These are phyloP conservation scores for Latrodectus hesperus DNA, from an alignment of 2,888 invertebrate genomes.

Conservation along the genomic window DNA sequence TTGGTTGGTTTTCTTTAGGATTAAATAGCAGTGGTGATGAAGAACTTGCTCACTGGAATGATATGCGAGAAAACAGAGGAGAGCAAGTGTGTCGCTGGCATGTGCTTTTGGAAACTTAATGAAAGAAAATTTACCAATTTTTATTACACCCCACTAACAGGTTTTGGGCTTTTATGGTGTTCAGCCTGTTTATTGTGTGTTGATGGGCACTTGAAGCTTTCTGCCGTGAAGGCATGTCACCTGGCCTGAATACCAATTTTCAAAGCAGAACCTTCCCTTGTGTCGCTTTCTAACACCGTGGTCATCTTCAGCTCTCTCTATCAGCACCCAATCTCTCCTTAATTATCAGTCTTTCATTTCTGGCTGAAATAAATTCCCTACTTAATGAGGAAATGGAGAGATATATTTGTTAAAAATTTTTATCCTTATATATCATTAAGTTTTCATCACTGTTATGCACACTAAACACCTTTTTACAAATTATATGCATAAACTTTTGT, in stretches of 20 bases:
- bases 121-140: conserved; percentile 29
- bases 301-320: conserved; percentile 52
- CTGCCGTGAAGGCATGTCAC: conserved; percentile 64
- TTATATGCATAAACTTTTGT: conserved; percentile 14
- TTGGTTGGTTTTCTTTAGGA: conserved; percentile 96
- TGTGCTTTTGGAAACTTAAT: conserved; percentile 82
- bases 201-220: conserved; percentile 54
- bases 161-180: conserved; percentile 48
- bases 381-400: conserved; percentile 30
- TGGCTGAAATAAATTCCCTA: background rate
- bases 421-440: conserved; percentile 37
- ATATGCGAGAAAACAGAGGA: conserved; percentile 88
- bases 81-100: conserved; percentile 96
- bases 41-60: conserved; percentile 93
- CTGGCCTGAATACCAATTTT: conserved; percentile 45
- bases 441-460: conserved; percentile 54
- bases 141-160: conserved; percentile 58
- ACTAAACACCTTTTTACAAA: background rate
- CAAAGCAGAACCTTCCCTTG: conserved; percentile 60
- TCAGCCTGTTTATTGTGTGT: conserved; percentile 63
- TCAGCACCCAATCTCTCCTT: conserved; percentile 52
- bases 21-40: conserved; percentile 93
- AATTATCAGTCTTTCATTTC: background rate
- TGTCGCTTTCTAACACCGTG: conserved; percentile 59
- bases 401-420: conserved; percentile 2